A percentile compares a stretch with the other conserved stretches of the same genome.
Evolutionary conservation across 2,888 invertebrate genomes (phyloP).

Genomic region (Heliconius hortense): DNA sequence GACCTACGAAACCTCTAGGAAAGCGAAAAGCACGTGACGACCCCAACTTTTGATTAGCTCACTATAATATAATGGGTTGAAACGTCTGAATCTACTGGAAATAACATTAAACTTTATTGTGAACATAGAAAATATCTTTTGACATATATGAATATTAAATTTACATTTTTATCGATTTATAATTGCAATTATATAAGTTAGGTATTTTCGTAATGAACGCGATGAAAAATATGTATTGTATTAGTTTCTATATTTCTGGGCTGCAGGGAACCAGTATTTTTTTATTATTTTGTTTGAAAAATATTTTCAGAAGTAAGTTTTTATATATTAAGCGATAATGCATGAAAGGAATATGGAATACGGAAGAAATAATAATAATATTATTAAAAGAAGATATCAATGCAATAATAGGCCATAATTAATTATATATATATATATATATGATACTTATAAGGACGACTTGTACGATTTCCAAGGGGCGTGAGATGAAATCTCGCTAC

Average conservation of each 20-base stretch:
- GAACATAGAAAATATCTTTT: not conserved
- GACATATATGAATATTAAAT: not conserved
- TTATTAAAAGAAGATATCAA: not conserved
- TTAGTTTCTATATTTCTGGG: not conserved
- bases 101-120: conserved; percentile 4
- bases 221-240: not conserved
- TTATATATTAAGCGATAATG: not conserved
- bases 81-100: conserved; percentile 4
- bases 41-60: conserved; percentile 41
- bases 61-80: conserved; percentile 8
- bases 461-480: too few species aligned
- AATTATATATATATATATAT: not conserved
- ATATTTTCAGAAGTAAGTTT: not conserved
- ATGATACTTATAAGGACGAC: too few species aligned
- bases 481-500: not conserved
- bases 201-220: not conserved
- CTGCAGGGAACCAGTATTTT: not conserved
- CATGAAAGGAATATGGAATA: not conserved
- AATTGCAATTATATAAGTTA: not conserved
- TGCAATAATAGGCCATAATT: not conserved
- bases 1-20: conserved; percentile 62
- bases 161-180: not conserved
- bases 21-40: conserved; percentile 48
- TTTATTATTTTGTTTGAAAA: not conserved
- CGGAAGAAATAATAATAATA: not conserved